Percentiles rank a stretch among this genome's conserved stretches.
These are phyloP conservation scores for Natrix natrix DNA, from an alignment of 2,797 vertebrate species.

Conservation along the genomic window DNA sequence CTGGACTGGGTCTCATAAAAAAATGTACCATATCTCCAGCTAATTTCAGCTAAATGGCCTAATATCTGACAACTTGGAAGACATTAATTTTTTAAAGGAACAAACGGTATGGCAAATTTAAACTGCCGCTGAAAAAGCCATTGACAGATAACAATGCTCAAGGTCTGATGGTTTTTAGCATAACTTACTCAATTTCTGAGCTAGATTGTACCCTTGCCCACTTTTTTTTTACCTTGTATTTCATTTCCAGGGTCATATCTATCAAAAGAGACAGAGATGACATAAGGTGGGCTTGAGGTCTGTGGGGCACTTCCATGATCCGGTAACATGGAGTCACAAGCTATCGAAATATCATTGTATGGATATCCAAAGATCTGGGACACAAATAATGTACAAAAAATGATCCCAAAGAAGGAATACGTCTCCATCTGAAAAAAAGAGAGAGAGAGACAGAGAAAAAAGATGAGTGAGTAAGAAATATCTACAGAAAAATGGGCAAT, in stretches of 20 bases:
- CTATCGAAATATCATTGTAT: conserved; percentile 57
- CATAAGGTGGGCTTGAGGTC: conserved; percentile 56
- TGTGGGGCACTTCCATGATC: conserved; percentile 62
- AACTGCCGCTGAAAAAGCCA: background rate
- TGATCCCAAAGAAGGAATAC: conserved; percentile 24
- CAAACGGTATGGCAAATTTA: background rate
- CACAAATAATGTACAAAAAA: conserved; percentile 57
- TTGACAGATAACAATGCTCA: background rate
- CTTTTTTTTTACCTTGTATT: conserved; percentile 60
- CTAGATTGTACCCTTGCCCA: background rate
- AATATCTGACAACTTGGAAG: background rate
- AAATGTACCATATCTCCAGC: background rate
- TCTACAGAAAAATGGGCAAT: background rate
- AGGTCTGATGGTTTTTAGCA: background rate
- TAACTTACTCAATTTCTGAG: background rate
- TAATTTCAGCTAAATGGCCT: background rate
- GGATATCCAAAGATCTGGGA: conserved; percentile 53
- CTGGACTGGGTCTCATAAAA: background rate
- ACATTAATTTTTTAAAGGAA: background rate
- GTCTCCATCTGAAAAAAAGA: conserved; percentile 52
- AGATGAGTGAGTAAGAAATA: background rate
- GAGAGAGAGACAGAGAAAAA: background rate
- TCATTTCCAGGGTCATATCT: conserved; percentile 62
- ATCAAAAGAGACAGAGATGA: conserved; percentile 61
- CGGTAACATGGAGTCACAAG: conserved; percentile 65